Percentiles rank a stretch among this genome's conserved stretches.
Conservation (phyloP, 2,797 vertebrate species). For the Anniella stebbinsi region DNA sequence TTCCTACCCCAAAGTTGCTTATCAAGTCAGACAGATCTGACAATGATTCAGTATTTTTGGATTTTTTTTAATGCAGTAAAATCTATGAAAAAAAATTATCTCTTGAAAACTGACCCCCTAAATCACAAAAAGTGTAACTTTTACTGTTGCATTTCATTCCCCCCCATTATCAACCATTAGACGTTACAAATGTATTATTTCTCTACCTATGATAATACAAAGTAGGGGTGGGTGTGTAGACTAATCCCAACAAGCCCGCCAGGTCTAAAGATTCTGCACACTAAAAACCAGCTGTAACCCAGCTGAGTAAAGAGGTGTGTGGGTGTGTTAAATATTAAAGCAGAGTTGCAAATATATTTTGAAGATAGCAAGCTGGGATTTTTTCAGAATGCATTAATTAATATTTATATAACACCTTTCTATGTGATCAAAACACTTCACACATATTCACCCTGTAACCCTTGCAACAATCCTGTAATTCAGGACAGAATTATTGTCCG, state of each 20-base stretch:
- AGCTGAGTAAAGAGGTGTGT: not conserved
- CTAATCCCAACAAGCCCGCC: too few species aligned
- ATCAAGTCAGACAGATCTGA: constrained; percentile 18
- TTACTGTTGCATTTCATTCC: not conserved
- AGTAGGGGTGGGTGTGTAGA: not conserved
- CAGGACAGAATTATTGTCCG: not conserved
- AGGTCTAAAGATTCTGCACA: too few species aligned
- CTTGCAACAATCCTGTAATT: not conserved
- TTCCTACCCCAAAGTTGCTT: not conserved
- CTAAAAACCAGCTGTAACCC: too few species aligned
- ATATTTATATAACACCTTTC: not conserved
- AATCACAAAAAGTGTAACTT: constrained; percentile 12
- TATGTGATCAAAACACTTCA: too few species aligned
- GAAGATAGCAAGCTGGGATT: not conserved
- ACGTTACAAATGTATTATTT: constrained; percentile 9
- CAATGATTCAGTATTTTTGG: constrained; percentile 24
- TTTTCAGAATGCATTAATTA: not conserved
- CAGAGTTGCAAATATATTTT: not conserved
- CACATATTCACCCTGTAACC: not conserved
- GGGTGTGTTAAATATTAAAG: not conserved
- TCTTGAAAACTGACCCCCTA: constrained; percentile 4
- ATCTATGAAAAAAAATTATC: constrained; percentile 9
- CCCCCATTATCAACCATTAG: not conserved
- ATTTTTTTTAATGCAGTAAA: constrained; percentile 5
- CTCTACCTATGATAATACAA: not conserved